phyloP scores from a whole-genome alignment of 2,797 vertebrate species.

The Sebastes cheni region DNA sequence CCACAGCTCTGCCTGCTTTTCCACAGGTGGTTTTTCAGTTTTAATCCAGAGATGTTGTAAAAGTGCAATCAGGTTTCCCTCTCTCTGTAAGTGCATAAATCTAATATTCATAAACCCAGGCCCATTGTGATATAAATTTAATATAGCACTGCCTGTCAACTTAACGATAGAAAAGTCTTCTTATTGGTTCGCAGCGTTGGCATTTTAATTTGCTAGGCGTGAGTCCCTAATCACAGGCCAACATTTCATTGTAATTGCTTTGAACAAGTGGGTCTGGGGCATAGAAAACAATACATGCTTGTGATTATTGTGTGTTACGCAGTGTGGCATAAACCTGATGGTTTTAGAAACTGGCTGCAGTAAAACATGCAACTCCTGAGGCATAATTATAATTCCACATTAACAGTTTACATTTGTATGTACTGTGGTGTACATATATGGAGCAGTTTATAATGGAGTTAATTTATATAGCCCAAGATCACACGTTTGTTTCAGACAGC shows the following conservation, averaged over 20 bases:
- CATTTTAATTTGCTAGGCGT: conserved; percentile 62
- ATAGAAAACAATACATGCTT: conserved; percentile 27
- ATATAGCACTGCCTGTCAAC: conserved; percentile 54
- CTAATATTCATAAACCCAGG: conserved; percentile 65
- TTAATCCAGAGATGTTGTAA: conserved; percentile 52
- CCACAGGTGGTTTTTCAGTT: conserved; percentile 36
- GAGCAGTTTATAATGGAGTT: not conserved
- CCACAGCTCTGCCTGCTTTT: not conserved
- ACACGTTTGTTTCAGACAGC: not conserved
- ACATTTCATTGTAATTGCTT: conserved; percentile 68
- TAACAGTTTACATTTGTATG: conserved; percentile 7
- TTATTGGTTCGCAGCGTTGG: conserved; percentile 50
- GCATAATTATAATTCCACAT: conserved; percentile 14
- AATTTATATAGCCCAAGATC: not conserved
- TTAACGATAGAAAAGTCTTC: conserved; percentile 54
- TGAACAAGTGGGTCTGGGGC: conserved; percentile 35
- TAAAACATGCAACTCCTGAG: conserved; percentile 31
- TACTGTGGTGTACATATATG: not conserved
- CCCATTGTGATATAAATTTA: conserved; percentile 63
- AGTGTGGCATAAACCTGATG: conserved; percentile 25
- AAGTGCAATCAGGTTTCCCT: conserved; percentile 51
- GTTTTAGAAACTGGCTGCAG: conserved; percentile 23
- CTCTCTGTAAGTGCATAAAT: conserved; percentile 61
- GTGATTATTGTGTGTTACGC: conserved; percentile 31
- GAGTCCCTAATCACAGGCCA: conserved; percentile 61